Percentiles rank a stretch among this genome's conserved stretches.
Conservation (phyloP, 2,888 invertebrate genomes). For the Neelides folsomi region DNA sequence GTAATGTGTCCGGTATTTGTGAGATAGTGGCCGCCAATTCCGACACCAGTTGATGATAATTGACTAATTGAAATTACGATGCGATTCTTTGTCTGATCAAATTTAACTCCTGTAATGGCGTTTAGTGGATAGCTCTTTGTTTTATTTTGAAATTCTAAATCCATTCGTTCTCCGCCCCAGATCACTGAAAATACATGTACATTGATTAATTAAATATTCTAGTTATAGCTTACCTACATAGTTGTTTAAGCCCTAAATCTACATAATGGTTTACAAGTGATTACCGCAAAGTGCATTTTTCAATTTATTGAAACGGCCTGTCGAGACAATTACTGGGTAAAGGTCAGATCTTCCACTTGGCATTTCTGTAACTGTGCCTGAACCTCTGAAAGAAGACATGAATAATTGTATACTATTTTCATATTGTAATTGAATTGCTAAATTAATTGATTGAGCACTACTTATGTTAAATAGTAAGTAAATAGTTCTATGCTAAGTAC, state of each 20-base stretch:
- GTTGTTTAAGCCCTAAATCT: neutral
- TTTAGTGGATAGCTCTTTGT: slow-evolving; percentile 28
- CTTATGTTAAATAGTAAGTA: too few relatives aligned
- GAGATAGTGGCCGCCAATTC: slow-evolving; percentile 23
- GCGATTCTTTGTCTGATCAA: slow-evolving; percentile 28
- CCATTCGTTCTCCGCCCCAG: slow-evolving; percentile 30
- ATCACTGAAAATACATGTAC: slow-evolving; percentile 21
- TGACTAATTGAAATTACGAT: slow-evolving; percentile 21
- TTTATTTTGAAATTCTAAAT: slow-evolving; percentile 31
- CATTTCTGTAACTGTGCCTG: slow-evolving; percentile 13
- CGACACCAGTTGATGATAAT: slow-evolving; percentile 10
- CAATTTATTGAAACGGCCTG: slow-evolving; percentile 29
- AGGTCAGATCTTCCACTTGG: slow-evolving; percentile 20
- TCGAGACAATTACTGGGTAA: slow-evolving; percentile 29
- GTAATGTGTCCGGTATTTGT: slow-evolving; percentile 25
- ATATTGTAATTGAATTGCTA: neutral
- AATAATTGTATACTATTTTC: neutral
- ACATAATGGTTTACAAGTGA: neutral
- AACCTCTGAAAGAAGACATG: slow-evolving; percentile 4
- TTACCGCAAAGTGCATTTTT: slow-evolving; percentile 31
- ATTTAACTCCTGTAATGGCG: slow-evolving; percentile 24
- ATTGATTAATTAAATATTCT: too few relatives aligned
- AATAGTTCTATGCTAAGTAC: too few relatives aligned
- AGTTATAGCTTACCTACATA: too few relatives aligned
- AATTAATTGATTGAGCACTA: too few relatives aligned